A percentile compares a stretch with the other conserved stretches of the same genome.
Evolutionary conservation across 2,888 invertebrate genomes (phyloP).

Genomic region (Invenusta paracnida): DNA sequence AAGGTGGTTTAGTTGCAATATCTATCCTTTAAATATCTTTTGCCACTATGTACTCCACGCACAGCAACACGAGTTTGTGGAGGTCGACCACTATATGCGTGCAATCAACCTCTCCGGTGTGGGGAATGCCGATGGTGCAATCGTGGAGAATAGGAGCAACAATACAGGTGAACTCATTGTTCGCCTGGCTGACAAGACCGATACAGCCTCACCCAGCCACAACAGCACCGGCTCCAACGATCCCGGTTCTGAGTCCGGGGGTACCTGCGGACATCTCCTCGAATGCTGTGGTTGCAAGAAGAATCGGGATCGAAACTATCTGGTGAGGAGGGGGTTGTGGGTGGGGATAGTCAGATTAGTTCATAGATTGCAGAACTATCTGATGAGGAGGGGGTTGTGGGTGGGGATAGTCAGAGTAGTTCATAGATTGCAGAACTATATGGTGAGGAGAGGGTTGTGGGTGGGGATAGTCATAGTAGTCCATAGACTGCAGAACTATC

Average conservation of each 20-base stretch:
- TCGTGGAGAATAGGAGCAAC: not conserved
- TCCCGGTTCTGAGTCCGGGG: not conserved
- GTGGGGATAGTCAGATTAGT: too few relatives aligned
- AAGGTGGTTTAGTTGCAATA: too few relatives aligned
- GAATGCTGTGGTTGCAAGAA: not conserved
- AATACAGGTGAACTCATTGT: not conserved
- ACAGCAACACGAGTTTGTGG: slow-evolving; percentile 11
- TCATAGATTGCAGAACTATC: too few relatives aligned
- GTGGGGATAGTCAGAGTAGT: too few relatives aligned
- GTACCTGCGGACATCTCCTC: not conserved
- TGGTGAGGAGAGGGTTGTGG: too few relatives aligned
- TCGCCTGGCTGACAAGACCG: not conserved
- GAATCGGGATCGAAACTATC: not conserved
- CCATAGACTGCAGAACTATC: too few relatives aligned
- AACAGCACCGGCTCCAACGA: not conserved
- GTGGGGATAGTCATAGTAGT: too few relatives aligned
- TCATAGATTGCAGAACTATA: too few relatives aligned
- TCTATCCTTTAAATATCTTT: too few relatives aligned
- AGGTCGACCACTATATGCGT: not conserved
- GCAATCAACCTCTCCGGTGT: not conserved
- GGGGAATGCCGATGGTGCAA: not conserved
- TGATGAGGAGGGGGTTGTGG: too few relatives aligned
- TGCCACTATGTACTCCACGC: too few relatives aligned
- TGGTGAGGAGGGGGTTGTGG: not conserved
- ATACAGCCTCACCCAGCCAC: not conserved